Conservation (phyloP, 2,888 invertebrate species). For the Agapetus fuscipes region DNA sequence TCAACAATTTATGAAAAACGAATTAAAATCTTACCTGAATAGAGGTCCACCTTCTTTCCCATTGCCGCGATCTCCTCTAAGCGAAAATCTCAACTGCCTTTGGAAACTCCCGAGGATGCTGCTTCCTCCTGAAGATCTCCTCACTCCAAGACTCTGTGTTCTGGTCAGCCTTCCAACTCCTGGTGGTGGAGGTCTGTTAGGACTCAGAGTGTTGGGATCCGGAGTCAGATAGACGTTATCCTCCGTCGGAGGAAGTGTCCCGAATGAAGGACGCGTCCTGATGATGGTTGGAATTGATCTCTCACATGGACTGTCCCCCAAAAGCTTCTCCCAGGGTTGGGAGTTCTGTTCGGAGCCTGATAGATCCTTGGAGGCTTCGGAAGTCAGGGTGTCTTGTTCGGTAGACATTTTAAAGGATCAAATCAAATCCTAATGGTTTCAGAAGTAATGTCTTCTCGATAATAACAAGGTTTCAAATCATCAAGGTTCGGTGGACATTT, state of each 20-base stretch:
- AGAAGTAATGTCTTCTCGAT: no score
- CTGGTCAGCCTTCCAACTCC: slow-evolving; percentile 30
- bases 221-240: slow-evolving; percentile 29
- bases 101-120: slow-evolving; percentile 47
- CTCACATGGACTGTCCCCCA: slow-evolving; percentile 34
- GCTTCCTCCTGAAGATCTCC: slow-evolving; percentile 37
- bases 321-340: slow-evolving; percentile 36
- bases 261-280: slow-evolving; percentile 39
- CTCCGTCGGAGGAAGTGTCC: slow-evolving; percentile 30
- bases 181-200: slow-evolving; percentile 19
- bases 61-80: slow-evolving; percentile 43
- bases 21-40: slow-evolving; percentile 38
- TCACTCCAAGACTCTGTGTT: slow-evolving; percentile 42
- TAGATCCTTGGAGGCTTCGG: slow-evolving; percentile 23
- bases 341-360: slow-evolving; percentile 18
- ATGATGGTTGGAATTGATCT: slow-evolving; percentile 40
- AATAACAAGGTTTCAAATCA: no score
- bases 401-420: slow-evolving; percentile 37
- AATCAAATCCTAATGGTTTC: no score
- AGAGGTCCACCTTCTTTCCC: slow-evolving; percentile 23
- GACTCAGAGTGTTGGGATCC: slow-evolving; percentile 19
- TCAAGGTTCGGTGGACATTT: no score
- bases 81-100: slow-evolving; percentile 41
- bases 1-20: no score
- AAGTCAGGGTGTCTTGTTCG: slow-evolving; percentile 36